Evolutionary conservation across 2,888 invertebrate genomes (phyloP).

Genomic region (Idaea biselata): DNA sequence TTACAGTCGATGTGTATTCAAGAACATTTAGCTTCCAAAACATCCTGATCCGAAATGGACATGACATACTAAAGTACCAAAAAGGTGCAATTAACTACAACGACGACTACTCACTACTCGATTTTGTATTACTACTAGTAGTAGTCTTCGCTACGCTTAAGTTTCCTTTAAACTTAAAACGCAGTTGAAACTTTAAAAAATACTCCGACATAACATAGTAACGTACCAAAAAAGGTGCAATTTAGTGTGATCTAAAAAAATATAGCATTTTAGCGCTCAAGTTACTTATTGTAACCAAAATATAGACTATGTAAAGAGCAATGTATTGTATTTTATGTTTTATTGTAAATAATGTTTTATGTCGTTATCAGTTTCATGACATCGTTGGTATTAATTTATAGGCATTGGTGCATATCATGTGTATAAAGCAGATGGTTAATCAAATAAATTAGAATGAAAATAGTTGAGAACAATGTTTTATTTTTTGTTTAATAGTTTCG

Average conservation of each 20-base stretch:
- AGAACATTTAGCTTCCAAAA: no score
- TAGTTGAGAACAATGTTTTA: slow-evolving; percentile 61
- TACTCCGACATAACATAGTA: slow-evolving; percentile 29
- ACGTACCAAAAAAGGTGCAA: slow-evolving; percentile 40
- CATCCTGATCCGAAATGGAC: no score
- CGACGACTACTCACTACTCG: no score
- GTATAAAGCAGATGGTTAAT: slow-evolving; percentile 80
- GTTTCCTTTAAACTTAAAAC: no score
- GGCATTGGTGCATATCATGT: slow-evolving; percentile 81
- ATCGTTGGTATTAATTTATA: slow-evolving; percentile 77
- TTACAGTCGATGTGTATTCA: no score
- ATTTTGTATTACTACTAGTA: no score
- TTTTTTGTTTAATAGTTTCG: slow-evolving; percentile 30
- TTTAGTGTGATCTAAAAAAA: slow-evolving; percentile 63
- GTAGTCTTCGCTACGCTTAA: no score
- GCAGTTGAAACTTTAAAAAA: background rate
- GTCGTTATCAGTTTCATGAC: slow-evolving; percentile 60
- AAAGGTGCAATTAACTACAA: no score
- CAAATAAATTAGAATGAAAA: slow-evolving; percentile 78
- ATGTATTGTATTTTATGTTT: slow-evolving; percentile 49
- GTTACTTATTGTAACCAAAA: slow-evolving; percentile 42
- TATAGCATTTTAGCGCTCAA: slow-evolving; percentile 51
- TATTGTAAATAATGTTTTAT: slow-evolving; percentile 59
- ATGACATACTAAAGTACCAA: no score
- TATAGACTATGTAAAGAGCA: slow-evolving; percentile 58